Conservation (phyloP, 1,140 invertebrate genomes). For the Drosophila sp. region DNA sequence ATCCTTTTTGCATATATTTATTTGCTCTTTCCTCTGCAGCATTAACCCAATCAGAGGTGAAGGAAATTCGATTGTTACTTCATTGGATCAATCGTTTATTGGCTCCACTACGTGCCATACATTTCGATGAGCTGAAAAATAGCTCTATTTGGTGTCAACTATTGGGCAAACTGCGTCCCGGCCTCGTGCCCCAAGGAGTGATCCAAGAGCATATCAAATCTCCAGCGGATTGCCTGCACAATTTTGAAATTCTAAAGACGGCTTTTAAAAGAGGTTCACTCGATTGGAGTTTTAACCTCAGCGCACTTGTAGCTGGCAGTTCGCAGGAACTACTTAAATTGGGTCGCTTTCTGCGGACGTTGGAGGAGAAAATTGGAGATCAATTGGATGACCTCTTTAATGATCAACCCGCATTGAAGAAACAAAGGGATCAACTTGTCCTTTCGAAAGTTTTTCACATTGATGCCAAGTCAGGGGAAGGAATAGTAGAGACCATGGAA, state of each 20-base stretch:
- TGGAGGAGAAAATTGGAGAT: not conserved
- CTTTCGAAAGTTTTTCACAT: not conserved
- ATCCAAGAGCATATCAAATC: not conserved
- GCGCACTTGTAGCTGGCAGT: not conserved
- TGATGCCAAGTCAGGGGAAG: not conserved
- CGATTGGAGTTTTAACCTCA: not conserved
- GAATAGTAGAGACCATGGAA: not conserved
- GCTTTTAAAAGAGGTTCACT: not conserved
- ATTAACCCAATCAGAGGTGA: not conserved
- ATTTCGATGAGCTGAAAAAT: not conserved
- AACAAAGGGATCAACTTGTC: not conserved
- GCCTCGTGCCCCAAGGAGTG: not conserved
- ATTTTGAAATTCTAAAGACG: not conserved
- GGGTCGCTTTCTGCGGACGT: not conserved
- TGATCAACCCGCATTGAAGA: not conserved
- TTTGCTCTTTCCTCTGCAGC: not conserved
- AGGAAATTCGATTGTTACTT: not conserved
- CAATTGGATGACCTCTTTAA: not conserved
- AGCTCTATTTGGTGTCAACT: not conserved
- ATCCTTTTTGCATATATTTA: not conserved
- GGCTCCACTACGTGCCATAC: not conserved
- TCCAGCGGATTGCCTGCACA: not conserved
- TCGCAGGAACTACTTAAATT: not conserved
- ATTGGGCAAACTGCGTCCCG: not conserved
- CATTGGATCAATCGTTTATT: slow-evolving; percentile 4